A percentile compares a stretch with the other conserved stretches of the same genome.
phyloP scores from a whole-genome alignment of 2,113 vertebrate species.

The Psittacus erithacus region DNA sequence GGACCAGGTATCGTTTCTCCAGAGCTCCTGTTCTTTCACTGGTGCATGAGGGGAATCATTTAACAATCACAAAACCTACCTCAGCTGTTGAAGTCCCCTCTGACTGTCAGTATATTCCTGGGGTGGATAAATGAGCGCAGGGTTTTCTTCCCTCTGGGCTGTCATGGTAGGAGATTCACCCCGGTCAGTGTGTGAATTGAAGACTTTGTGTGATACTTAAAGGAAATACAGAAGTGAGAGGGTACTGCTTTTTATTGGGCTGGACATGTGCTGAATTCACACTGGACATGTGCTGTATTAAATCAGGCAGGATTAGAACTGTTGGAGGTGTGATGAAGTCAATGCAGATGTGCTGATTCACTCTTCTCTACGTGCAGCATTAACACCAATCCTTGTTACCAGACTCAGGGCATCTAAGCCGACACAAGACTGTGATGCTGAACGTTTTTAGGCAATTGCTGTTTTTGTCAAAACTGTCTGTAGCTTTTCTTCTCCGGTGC shows the following conservation, averaged over 20 bases:
- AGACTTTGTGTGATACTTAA: not conserved
- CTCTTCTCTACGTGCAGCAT: not conserved
- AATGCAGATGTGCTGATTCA: conserved; percentile 29
- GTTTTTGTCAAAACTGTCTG: conserved; percentile 68
- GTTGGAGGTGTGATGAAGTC: rapidly evolving
- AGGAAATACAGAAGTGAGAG: not conserved
- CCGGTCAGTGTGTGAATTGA: rapidly evolving
- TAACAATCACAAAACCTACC: not conserved
- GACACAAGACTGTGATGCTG: not conserved
- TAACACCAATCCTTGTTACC: not conserved
- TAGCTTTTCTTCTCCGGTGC: conserved; percentile 29
- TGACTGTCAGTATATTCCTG: rapidly evolving
- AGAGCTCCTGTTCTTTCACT: not conserved
- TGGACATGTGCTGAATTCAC: not conserved
- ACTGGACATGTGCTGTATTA: rapidly evolving
- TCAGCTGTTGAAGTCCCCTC: rapidly evolving
- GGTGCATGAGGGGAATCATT: not conserved
- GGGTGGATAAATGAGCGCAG: rapidly evolving
- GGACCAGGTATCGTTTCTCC: not conserved
- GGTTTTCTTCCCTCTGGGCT: not conserved
- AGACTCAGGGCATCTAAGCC: not conserved
- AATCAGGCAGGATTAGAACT: not conserved
- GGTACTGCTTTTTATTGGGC: not conserved
- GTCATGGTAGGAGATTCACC: rapidly evolving
- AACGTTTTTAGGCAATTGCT: conserved; percentile 56